Conservation (phyloP, 2,113 vertebrate genomes). For the Oreotrochilus melanogaster region DNA sequence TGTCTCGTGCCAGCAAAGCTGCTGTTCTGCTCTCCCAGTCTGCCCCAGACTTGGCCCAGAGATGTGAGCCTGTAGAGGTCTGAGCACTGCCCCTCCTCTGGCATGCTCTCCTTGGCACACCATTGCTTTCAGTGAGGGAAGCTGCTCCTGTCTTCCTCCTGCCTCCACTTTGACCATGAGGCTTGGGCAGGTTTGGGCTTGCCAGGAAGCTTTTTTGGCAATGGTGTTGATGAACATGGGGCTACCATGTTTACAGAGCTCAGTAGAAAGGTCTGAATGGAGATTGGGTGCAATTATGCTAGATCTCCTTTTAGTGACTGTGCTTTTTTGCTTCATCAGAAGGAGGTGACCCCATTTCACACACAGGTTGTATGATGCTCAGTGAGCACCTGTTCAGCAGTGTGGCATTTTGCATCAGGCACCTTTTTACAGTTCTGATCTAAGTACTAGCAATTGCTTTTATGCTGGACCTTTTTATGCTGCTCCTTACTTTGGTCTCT, state of each 20-base stretch:
- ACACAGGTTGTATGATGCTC: neutral
- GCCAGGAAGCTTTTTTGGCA: neutral
- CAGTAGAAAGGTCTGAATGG: neutral
- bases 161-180: neutral
- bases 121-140: neutral
- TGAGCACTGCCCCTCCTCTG: neutral
- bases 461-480: neutral
- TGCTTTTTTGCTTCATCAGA: neutral
- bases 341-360: neutral
- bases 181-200: neutral
- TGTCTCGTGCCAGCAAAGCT: neutral
- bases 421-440: neutral
- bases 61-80: neutral
- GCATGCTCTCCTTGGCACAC: neutral
- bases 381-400: neutral
- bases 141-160: neutral
- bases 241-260: accelerated
- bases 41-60: neutral
- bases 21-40: neutral
- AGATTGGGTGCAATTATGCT: neutral
- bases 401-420: neutral
- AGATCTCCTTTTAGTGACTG: accelerated
- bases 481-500: accelerated
- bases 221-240: accelerated
- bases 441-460: neutral